A percentile compares a stretch with the other conserved stretches of the same genome.
Evolutionary conservation across 1,140 invertebrate genomes (phyloP).

Genomic region (Ditylenchus dipsaci): DNA sequence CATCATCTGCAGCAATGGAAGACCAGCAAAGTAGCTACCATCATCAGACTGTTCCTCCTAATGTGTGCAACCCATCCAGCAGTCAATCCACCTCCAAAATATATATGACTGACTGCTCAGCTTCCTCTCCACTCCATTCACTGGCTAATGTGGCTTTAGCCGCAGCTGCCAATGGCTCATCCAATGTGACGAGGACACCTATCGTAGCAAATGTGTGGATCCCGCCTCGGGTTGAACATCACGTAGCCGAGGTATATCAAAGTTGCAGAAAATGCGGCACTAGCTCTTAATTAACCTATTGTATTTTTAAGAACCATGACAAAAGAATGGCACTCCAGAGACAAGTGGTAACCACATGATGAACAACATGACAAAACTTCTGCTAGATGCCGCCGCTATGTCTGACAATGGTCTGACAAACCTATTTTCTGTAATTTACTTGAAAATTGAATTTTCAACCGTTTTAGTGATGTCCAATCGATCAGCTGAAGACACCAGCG

Average conservation of each 20-base stretch:
- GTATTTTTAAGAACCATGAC: neutral
- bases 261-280: no score
- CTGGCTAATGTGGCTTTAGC: conserved; percentile 21
- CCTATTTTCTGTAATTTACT: no score
- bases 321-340: conserved; percentile 23
- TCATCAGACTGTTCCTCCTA: neutral
- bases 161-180: conserved; percentile 1
- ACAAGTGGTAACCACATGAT: conserved; percentile 11
- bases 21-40: neutral
- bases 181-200: neutral
- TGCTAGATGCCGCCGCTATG: conserved; percentile 16
- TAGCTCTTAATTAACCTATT: no score
- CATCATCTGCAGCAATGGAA: neutral
- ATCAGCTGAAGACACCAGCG: conserved; percentile 40
- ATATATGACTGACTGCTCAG: neutral
- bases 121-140: conserved; percentile 22
- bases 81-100: neutral
- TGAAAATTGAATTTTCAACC: neutral
- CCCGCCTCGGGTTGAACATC: conserved; percentile 33
- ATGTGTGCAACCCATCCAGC: neutral
- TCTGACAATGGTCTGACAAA: neutral
- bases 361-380: neutral
- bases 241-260: neutral
- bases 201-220: conserved; percentile 39
- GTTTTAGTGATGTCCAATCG: conserved; percentile 22